phyloP scores from a whole-genome alignment of 2,797 vertebrate genomes.

The Delichon dasypus region DNA sequence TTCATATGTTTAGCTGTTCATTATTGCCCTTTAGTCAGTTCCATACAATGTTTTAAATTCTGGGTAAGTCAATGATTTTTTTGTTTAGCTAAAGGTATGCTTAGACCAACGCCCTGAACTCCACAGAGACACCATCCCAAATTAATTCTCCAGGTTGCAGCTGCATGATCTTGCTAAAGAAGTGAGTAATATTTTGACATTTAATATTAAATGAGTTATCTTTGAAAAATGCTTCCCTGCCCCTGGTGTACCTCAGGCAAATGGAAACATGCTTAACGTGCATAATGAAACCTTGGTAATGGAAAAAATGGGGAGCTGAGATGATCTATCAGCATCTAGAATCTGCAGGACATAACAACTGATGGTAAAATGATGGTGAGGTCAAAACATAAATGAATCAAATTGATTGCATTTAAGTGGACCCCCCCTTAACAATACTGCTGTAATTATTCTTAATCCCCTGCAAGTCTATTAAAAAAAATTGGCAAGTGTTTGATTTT shows the following conservation, averaged over 20 bases:
- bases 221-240: constrained; percentile 76
- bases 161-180: constrained; percentile 74
- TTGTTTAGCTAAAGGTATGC: constrained; percentile 65
- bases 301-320: constrained; percentile 71
- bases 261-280: constrained; percentile 75
- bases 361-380: constrained; percentile 14
- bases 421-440: neutral
- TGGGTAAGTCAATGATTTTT: constrained; percentile 54
- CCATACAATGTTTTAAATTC: constrained; percentile 47
- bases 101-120: constrained; percentile 66
- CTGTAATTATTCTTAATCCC: constrained; percentile 11
- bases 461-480: neutral
- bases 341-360: constrained; percentile 26
- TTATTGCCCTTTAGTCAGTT: constrained; percentile 62
- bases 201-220: constrained; percentile 79
- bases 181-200: constrained; percentile 78
- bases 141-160: constrained; percentile 76
- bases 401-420: neutral
- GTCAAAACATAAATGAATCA: constrained; percentile 40
- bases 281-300: constrained; percentile 74
- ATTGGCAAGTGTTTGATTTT: neutral
- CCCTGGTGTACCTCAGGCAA: constrained; percentile 74
- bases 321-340: constrained; percentile 52
- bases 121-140: constrained; percentile 68
- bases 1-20: constrained; percentile 61